Evolutionary conservation across 1,140 invertebrate species (phyloP).

Genomic region (Cydia amplana): DNA sequence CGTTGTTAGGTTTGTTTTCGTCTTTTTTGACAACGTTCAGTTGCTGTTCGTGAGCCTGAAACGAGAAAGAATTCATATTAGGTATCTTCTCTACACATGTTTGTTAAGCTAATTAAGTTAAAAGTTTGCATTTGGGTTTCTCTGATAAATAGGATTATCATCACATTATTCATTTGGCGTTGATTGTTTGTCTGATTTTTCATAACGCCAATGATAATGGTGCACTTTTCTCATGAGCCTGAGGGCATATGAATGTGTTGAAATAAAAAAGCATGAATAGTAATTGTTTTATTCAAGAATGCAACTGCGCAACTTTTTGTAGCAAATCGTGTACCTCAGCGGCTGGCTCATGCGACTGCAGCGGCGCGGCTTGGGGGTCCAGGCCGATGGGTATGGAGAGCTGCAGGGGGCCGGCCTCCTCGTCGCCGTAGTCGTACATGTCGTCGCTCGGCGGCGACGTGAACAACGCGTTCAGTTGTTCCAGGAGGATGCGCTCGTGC

Average conservation of each 20-base stretch:
- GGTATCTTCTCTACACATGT: background rate
- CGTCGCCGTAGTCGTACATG: conserved; percentile 70
- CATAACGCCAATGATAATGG: background rate
- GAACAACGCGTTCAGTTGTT: conserved; percentile 66
- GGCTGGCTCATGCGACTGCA: conserved; percentile 58
- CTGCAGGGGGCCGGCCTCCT: conserved; percentile 66
- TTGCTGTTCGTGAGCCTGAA: conserved; percentile 61
- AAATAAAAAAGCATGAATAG: conserved; percentile 9
- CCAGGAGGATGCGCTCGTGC: conserved; percentile 66
- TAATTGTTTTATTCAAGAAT: conserved; percentile 21
- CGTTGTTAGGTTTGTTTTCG: conserved; percentile 46
- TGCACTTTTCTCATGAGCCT: background rate
- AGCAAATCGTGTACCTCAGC: conserved; percentile 52
- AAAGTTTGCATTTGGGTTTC: conserved; percentile 1
- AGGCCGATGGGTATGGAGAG: conserved; percentile 67
- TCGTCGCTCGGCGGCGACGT: conserved; percentile 60
- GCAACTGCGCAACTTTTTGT: conserved; percentile 24
- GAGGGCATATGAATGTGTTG: background rate
- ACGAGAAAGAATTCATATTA: conserved; percentile 35
- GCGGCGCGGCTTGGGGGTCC: conserved; percentile 57
- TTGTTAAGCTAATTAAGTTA: background rate
- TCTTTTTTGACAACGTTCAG: conserved; percentile 65
- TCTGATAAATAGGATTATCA: background rate
- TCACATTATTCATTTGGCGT: conserved; percentile 18
- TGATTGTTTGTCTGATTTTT: background rate